Percentiles rank a stretch among this genome's conserved stretches.
Conservation (phyloP, 2,797 vertebrate species). For the Sebastes itinus region DNA sequence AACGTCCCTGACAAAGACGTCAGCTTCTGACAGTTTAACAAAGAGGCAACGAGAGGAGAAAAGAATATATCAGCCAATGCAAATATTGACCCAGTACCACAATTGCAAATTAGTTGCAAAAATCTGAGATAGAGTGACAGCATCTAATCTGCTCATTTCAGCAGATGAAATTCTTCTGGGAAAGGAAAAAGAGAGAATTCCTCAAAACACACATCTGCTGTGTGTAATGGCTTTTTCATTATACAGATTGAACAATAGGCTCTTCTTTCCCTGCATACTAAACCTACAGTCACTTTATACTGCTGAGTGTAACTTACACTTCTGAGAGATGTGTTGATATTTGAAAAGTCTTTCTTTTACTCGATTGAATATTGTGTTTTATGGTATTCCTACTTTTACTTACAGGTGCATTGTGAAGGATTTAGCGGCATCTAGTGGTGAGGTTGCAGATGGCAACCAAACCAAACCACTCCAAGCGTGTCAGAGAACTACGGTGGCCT, state of each 20-base stretch:
- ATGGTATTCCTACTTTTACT: neutral
- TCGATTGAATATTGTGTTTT: rapidly evolving
- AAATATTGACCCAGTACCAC: constrained; percentile 77
- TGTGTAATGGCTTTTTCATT: constrained; percentile 15
- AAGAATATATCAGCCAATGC: constrained; percentile 73
- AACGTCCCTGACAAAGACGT: constrained; percentile 70
- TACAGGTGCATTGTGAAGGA: neutral
- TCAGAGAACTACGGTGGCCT: too few species aligned
- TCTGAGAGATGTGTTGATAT: neutral
- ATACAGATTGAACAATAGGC: neutral
- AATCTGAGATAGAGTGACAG: constrained; percentile 56
- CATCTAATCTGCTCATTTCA: constrained; percentile 60
- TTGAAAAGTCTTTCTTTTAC: neutral
- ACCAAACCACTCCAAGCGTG: rapidly evolving
- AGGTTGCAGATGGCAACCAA: neutral
- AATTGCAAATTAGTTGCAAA: constrained; percentile 66
- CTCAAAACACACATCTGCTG: constrained; percentile 23
- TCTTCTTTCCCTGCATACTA: neutral
- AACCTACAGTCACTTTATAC: neutral
- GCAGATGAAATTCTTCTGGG: constrained; percentile 11
- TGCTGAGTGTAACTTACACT: neutral
- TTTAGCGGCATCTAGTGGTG: neutral
- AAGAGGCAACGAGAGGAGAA: constrained; percentile 58
- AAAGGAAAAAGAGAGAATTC: constrained; percentile 6
- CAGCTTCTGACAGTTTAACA: constrained; percentile 74